Percentiles rank a stretch among this genome's conserved stretches.
Evolutionary conservation across 2,888 invertebrate species (phyloP).

Genomic region (Mechanitis mazaeus): DNA sequence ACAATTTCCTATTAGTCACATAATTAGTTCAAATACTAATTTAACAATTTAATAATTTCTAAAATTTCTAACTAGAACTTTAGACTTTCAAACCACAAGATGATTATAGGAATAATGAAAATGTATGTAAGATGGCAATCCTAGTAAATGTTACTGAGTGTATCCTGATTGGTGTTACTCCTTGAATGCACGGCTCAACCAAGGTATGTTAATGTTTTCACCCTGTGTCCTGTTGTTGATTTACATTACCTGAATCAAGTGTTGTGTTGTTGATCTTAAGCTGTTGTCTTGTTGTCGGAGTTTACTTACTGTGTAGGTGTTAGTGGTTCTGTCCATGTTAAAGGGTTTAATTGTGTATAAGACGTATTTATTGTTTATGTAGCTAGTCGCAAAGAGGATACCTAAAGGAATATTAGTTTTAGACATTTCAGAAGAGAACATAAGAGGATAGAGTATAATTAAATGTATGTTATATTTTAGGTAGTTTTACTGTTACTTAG

Average conservation of each 20-base stretch:
- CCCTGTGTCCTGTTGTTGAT: conserved; percentile 22
- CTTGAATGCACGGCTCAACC: conserved; percentile 21
- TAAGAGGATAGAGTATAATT: neutral
- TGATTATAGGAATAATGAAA: neutral
- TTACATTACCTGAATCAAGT: conserved; percentile 10
- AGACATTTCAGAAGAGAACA: no score
- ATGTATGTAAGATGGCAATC: conserved; percentile 23
- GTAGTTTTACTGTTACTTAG: neutral
- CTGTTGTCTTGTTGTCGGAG: conserved; percentile 12
- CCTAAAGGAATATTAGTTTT: neutral
- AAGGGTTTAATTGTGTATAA: neutral
- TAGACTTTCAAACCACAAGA: no score
- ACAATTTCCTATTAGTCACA: conserved; percentile 6
- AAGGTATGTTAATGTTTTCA: conserved; percentile 24
- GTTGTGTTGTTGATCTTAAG: conserved; percentile 11
- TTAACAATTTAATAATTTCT: neutral
- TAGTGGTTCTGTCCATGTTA: conserved; percentile 1
- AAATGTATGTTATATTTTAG: neutral
- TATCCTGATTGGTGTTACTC: conserved; percentile 20
- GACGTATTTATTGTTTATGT: neutral
- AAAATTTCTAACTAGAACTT: no score
- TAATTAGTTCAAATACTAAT: neutral
- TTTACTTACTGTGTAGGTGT: conserved; percentile 5
- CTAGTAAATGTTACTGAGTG: conserved; percentile 23
- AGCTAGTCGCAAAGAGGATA: neutral